Percentiles rank a stretch among this genome's conserved stretches.
phyloP scores from a whole-genome alignment of 1,140 invertebrate species.

The Plectus sambesii region DNA sequence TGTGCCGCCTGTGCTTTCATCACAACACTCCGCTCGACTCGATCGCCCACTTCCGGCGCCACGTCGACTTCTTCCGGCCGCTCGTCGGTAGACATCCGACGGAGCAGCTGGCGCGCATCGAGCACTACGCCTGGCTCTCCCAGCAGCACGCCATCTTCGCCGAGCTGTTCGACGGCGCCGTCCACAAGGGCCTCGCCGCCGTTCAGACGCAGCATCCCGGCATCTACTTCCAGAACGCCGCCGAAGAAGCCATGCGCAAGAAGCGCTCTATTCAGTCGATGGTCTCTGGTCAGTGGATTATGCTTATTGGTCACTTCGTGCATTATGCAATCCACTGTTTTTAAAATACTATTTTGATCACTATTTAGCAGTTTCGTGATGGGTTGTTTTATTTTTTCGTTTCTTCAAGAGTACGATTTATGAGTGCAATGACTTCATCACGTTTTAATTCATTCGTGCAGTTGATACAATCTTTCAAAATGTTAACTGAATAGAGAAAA shows the following conservation, averaged over 20 bases:
- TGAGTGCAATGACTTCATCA: no score
- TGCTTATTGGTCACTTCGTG: no score
- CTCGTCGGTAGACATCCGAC: slow-evolving; percentile 55
- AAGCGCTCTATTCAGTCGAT: slow-evolving; percentile 62
- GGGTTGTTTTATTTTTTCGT: no score
- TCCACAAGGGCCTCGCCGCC: slow-evolving; percentile 70
- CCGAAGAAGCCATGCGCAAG: slow-evolving; percentile 67
- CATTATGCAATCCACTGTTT: no score
- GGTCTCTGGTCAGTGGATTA: slow-evolving; percentile 55
- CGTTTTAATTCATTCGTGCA: no score
- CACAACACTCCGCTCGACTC: slow-evolving; percentile 78
- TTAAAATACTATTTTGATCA: no score
- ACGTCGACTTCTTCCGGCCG: slow-evolving; percentile 73
- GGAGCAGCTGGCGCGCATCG: slow-evolving; percentile 68
- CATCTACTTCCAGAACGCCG: slow-evolving; percentile 86
- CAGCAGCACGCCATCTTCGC: slow-evolving; percentile 75
- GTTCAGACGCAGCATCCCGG: slow-evolving; percentile 90
- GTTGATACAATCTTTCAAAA: no score
- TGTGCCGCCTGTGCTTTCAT: slow-evolving; percentile 71
- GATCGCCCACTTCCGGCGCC: slow-evolving; percentile 77
- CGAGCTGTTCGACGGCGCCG: slow-evolving; percentile 85
- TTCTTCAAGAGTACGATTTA: no score
- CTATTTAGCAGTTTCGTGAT: no score
- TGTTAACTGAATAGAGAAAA: no score
- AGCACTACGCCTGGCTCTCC: slow-evolving; percentile 91